phyloP scores from a whole-genome alignment of 2,113 vertebrate species.

The Syngnathus scovelli region DNA sequence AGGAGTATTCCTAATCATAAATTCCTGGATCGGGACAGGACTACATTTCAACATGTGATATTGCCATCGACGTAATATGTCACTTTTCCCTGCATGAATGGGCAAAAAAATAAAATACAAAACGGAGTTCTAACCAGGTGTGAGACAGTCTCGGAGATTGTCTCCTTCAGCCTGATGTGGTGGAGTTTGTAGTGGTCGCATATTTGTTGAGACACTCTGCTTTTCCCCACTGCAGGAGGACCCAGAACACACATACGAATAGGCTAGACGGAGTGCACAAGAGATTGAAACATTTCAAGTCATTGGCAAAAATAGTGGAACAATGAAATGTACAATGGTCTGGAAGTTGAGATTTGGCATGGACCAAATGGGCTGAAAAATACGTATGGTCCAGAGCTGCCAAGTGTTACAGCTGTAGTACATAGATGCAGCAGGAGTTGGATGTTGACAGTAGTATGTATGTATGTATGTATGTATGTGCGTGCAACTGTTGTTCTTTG shows the following conservation, averaged over 20 bases:
- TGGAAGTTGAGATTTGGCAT: too few relatives aligned
- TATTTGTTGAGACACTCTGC: conserved; percentile 70
- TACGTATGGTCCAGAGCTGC: too few relatives aligned
- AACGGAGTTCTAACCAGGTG: conserved; percentile 69
- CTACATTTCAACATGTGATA: neutral
- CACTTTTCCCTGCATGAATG: neutral
- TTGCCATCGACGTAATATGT: too few relatives aligned
- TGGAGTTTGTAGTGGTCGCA: conserved; percentile 82
- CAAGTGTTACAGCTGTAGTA: too few relatives aligned
- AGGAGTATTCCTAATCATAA: conserved; percentile 29
- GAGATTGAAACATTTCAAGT: neutral
- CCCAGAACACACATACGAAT: conserved; percentile 82
- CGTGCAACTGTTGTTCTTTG: neutral
- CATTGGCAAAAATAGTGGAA: neutral
- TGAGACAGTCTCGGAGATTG: conserved; percentile 73
- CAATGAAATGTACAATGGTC: too few relatives aligned
- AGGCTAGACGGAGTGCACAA: conserved; percentile 67
- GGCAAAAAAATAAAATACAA: neutral
- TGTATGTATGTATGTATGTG: too few relatives aligned
- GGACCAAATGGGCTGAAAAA: too few relatives aligned
- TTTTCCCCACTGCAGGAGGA: conserved; percentile 86
- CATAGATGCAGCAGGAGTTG: neutral
- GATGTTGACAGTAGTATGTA: neutral
- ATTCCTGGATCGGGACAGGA: conserved; percentile 42
- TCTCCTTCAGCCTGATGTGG: conserved; percentile 73